Conservation (phyloP, 2,113 vertebrate genomes). For the Euleptes europaea region DNA sequence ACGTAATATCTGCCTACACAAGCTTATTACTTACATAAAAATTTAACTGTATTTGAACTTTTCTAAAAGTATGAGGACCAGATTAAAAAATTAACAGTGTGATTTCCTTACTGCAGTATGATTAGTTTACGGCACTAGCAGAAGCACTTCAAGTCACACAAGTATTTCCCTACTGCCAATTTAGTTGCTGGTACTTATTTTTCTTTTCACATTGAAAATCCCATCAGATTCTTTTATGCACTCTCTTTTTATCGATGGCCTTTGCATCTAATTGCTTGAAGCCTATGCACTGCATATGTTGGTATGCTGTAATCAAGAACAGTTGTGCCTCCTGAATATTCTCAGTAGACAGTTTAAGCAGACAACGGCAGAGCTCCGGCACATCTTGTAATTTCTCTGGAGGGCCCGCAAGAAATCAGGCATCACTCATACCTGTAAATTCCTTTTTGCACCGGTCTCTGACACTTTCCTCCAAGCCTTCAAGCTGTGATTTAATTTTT, state of each 20-base stretch:
- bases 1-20: neutral
- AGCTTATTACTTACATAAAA: neutral
- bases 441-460: slow-evolving; percentile 97
- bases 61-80: neutral
- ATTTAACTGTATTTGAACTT: neutral
- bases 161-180: slow-evolving; percentile 12
- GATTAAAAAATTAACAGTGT: neutral
- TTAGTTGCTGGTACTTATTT: slow-evolving; percentile 8
- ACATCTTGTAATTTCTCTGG: slow-evolving; percentile 18
- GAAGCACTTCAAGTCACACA: neutral
- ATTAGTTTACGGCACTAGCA: neutral
- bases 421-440: slow-evolving; percentile 84
- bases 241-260: slow-evolving; percentile 23
- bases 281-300: slow-evolving; percentile 11
- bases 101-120: neutral
- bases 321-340: slow-evolving; percentile 5
- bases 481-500: slow-evolving; percentile 94
- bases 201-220: slow-evolving; percentile 26
- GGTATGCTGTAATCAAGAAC: slow-evolving; percentile 29
- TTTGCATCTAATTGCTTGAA: slow-evolving; percentile 21
- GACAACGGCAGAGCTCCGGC: slow-evolving; percentile 5
- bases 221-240: slow-evolving; percentile 9
- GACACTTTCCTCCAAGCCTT: slow-evolving; percentile 94
- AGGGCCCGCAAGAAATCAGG: neutral
- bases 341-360: slow-evolving; percentile 35